A percentile compares a stretch with the other conserved stretches of the same genome.
Evolutionary conservation across 1,140 invertebrate species (phyloP).

Genomic region (Bactericera cockerelli): DNA sequence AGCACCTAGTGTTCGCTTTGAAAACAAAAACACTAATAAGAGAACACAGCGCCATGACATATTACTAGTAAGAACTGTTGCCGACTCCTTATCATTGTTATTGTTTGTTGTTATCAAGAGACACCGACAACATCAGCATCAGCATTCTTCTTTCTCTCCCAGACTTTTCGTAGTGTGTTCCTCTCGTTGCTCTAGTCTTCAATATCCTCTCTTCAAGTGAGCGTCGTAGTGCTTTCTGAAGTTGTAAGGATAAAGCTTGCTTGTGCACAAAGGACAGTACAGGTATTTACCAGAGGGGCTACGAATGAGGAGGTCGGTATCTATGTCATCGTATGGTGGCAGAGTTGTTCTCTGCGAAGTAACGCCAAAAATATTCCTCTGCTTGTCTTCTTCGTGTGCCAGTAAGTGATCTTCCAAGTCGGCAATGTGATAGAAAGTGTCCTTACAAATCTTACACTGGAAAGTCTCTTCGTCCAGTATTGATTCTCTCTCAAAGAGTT

Average conservation of each 20-base stretch:
- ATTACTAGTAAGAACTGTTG: not conserved
- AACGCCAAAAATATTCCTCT: not conserved
- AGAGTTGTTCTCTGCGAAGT: not conserved
- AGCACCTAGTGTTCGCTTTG: not conserved
- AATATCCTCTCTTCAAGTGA: conserved; percentile 3
- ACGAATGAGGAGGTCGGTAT: not conserved
- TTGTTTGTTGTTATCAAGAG: too few species aligned
- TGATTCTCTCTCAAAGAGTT: not conserved
- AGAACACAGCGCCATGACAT: not conserved
- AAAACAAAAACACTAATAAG: not conserved
- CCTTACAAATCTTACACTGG: not conserved
- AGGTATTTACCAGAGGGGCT: conserved; percentile 2
- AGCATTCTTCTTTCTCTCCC: too few species aligned
- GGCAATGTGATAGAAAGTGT: not conserved
- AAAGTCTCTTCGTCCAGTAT: not conserved
- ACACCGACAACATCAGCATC: too few species aligned
- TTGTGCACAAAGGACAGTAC: not conserved
- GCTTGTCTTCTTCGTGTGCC: not conserved
- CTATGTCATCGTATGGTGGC: not conserved
- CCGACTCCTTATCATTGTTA: too few species aligned
- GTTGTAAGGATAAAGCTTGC: not conserved
- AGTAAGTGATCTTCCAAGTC: conserved; percentile 3
- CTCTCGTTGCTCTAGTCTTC: not conserved
- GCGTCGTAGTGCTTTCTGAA: not conserved
- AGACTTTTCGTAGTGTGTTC: too few species aligned